Conservation (phyloP, 1,140 invertebrate species). For the Mamestra configurata region DNA sequence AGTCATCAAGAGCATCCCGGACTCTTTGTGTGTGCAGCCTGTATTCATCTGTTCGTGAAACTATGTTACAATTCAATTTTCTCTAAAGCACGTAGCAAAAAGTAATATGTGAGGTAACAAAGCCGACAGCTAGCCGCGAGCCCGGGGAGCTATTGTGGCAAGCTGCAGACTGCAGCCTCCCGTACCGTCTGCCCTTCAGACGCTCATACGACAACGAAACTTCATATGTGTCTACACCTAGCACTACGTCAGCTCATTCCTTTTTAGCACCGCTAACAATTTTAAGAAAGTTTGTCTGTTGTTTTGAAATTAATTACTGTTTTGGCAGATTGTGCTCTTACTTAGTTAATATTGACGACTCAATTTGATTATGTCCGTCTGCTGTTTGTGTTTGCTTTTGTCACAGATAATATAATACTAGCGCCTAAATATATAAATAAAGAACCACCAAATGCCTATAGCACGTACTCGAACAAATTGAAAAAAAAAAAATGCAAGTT, state of each 20-base stretch:
- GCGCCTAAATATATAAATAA: no score
- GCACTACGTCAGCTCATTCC: not conserved
- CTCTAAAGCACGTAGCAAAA: constrained; percentile 28
- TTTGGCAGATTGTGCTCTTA: no score
- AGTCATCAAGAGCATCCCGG: constrained; percentile 17
- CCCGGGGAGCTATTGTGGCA: constrained; percentile 49
- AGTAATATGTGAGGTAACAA: constrained; percentile 55
- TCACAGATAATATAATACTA: no score
- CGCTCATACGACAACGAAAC: constrained; percentile 46
- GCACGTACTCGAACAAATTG: not conserved
- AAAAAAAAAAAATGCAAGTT: constrained; percentile 24
- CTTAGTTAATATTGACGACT: no score
- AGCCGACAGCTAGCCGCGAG: constrained; percentile 50
- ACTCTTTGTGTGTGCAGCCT: constrained; percentile 26
- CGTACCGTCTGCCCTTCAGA: constrained; percentile 51
- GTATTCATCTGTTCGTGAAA: constrained; percentile 36
- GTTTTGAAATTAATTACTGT: not conserved
- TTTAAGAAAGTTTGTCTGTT: not conserved
- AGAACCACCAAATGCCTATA: no score
- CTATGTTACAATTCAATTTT: constrained; percentile 53
- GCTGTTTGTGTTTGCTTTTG: no score
- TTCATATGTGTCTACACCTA: constrained; percentile 30
- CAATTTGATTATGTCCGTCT: not conserved
- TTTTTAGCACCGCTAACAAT: not conserved
- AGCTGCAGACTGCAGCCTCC: constrained; percentile 24